phyloP scores from a whole-genome alignment of 1,140 invertebrate species.

The Heterodera schachtii region DNA sequence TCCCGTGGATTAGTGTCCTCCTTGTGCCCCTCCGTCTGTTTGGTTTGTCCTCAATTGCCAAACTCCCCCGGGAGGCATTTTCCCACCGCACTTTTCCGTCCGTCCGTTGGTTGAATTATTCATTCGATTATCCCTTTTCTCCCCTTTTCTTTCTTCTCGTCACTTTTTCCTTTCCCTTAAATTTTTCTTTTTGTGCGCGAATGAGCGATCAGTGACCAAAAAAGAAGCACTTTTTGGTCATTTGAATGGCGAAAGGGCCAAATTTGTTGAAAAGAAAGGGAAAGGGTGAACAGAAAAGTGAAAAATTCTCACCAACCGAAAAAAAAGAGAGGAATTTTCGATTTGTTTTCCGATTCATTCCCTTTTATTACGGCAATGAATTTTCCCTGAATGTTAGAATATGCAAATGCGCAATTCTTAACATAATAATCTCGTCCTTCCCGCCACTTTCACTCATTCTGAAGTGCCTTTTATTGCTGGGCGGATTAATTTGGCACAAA shows the following conservation, averaged over 20 bases:
- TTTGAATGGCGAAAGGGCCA: too few species aligned
- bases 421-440: not conserved
- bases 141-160: not conserved
- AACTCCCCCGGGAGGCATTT: not conserved
- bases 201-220: too few species aligned
- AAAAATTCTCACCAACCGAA: too few species aligned
- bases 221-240: too few species aligned
- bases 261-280: too few species aligned
- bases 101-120: not conserved
- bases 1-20: conserved; percentile 9
- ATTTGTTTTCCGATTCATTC: too few species aligned
- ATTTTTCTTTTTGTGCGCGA: not conserved
- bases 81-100: not conserved
- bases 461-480: not conserved
- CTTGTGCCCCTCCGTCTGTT: not conserved
- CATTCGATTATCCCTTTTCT: not conserved
- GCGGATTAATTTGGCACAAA: conserved; percentile 9
- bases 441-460: not conserved
- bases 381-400: not conserved
- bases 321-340: too few species aligned
- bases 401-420: not conserved
- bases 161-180: not conserved
- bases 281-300: too few species aligned
- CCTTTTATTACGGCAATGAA: too few species aligned
- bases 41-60: not conserved